Evolutionary conservation across 2,888 invertebrate species (phyloP), one percentile per base, ranked within the genome.

Genomic region (Drosophila meridionalis): DNA sequence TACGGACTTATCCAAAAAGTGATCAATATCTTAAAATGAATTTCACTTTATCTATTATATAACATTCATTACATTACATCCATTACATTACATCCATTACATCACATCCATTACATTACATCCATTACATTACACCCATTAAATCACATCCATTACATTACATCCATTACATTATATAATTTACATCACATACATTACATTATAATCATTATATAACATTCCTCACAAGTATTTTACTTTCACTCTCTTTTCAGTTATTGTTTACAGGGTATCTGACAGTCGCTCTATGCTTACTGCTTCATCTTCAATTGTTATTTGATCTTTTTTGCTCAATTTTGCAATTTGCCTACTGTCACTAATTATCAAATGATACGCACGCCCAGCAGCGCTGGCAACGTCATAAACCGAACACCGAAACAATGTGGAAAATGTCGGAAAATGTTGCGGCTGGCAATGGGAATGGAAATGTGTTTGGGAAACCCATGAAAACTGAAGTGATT

Each of bases 321-420:
- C 4, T 60, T 7, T 12, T 57, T 47, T 64, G 12, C 26, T 45
- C 32, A 58, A 58, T 72, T 61, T 48, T 50, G 1, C 55, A 74
- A 67, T 56, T 73, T 50, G 28, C 43, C 57, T 58, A 57, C 30
- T 32, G 55, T 43, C 48, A 63, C 76, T 70, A 78, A 89, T 89
- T 86, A 88, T 68, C 60, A 77, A 77, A 66, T 73, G 67, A 82
- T 70, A 70, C 64, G 68, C 59, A 69, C 32, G 32, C 34, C 32
- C 20, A 55, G 20, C 42, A 14, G 43, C 36, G 28, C 5, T 14
- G 11, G 32, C 32, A 40, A 28, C 48, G 50, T n/a, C 30, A 30
- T n/a, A 30, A 34, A 5, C 32, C 26, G 32, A 48, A 50, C 20
- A 36, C 47, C 8, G 11, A 38, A 65, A 56, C 67, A 62, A 73